Evolutionary conservation across 2,113 vertebrate genomes (phyloP), one percentile per base, ranked within the genome.

Genomic region (Chionis minor): DNA sequence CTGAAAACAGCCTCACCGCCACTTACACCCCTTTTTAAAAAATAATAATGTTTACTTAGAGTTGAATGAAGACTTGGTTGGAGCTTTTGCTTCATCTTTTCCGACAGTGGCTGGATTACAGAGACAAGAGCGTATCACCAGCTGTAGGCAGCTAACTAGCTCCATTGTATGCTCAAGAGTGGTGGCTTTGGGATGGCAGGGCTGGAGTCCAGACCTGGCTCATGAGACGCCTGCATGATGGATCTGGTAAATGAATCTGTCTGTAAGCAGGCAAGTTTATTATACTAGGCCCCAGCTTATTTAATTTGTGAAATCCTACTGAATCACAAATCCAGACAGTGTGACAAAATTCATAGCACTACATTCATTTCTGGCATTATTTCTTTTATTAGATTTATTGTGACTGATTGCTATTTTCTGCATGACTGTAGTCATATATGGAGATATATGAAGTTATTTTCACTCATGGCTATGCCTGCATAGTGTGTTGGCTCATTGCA

Each of bases 241-340:
- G 49, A 87, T 80, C 66, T 96, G n/a, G 70, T 45, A 88, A 93
- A 88, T 70, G 2, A 79, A 79, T 73, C 67, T 91, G 23, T 56
- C 87, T 88, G 42, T 56, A 85, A 94, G 51, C 35, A 83, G 0
- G 8, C 15, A 65, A 80, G n/a, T 90, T 94, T 61, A 78, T 96
- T 91, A 91, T 19, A 67, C 74, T 79, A 54, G 81, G 62, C 44
- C 44, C 33, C 14, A 49, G 26, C 1, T 90, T 70, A 93, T 93
- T 94, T 80, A 96, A 91, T 95, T 95, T 80, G 54, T 82, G 40
- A 95, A 96, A 95, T 86, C 63, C 42, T 93, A 54, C 66, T 90
- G 78, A 91, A 90, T 88, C 62, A 85, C 40, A 87, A 79, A 90
- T 33, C 27, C 65, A 96, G 92, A 65, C 35, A 93, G 87, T 73